Evolutionary conservation across 2,113 vertebrate species (phyloP), one percentile per base, ranked within the genome.

Genomic region (Naja naja): DNA sequence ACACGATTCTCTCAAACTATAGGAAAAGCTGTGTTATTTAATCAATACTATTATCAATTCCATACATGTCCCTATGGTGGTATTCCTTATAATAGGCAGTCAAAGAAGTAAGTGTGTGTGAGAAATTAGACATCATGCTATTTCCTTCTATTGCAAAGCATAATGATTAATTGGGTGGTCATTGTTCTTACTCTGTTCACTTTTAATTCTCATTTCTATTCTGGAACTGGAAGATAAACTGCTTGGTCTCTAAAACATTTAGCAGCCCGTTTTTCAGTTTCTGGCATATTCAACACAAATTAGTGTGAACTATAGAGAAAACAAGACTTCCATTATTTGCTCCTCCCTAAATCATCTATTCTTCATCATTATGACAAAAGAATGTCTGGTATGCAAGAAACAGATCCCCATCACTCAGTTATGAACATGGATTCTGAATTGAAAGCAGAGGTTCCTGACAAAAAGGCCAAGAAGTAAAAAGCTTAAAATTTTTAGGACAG

Each of bases 331-430:
- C 30, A 87, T 96, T 95, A 95, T 94, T 91, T 85, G 52, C 69
- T 88, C 64, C 89, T 25, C 55, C 94, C 94, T 86, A 91, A 95
- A 95, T 64, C 34, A 16, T 89, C 95, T 0, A 0, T 49, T 89
- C 91, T 94, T 95, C 92, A 89, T 95, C 93, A 87, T 91, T 94
- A 55, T 87, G 52, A 90, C 85, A 89, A 81, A 96, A 94, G 96
- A 97, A 97, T 95, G 95, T 94, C 95, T 96, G 96, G 97, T 95
- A 97, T 95, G 96, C 9, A 5, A 95, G 91, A 88, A 94, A 94
- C 54, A 93, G 49, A 94, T 93, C 94, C 94, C 91, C 54, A 49
- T 94, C 23, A 5, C 30, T 93, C 93, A 81, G 87, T 93, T 93
- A 93, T 89, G 81, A 69, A 85, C 60, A 2, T 23, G 94, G 93